Evolutionary conservation across 2,113 vertebrate genomes (phyloP), one percentile per base, ranked within the genome.

Genomic region (Grallaria varia): DNA sequence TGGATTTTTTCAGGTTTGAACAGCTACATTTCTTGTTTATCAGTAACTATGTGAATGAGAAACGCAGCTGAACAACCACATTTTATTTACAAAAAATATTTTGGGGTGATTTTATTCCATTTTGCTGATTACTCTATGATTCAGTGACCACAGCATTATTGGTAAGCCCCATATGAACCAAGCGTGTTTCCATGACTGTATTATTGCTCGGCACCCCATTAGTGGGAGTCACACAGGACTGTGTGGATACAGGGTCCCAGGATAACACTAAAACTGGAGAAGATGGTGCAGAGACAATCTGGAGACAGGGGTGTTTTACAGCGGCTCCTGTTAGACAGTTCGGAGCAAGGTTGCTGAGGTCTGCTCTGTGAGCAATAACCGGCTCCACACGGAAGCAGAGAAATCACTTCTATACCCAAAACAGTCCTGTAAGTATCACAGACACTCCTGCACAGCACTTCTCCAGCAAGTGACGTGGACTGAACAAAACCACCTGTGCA

Each of bases 361-460:
- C 33, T 93, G 63, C 9, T 77, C n/a, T 60, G 14, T n/a, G 24
- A 94, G 55, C 60, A 86, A 30, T 75, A 90, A 85, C n/a, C 58
- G 14, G 20, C 40, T 96, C 25, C 2, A 2, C 64, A 50, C n/a
- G 39, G 69, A 94, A 91, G 59, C 37, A 35, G 60, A 31, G 84
- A 89, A 96, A 93, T 93, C 84, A 74, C 52, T 95, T 93, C 84
- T 91, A 94, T 87, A 84, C 16, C 8, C 77, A 67, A 91, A 75
- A 2, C 18, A 74, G 68, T 24, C 42, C 69, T 74, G 12, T 18
- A 93, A 35, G 60, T 49, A 74, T 89, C 87, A 94, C 0, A 1
- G 73, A 89, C 80, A 81, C 84, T 91, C 89, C 73, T 49, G 39
- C 14, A 4, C 79, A 90, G 69, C 52, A 23, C 63, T 91, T 37